Conservation (phyloP, 2,797 vertebrate genomes). For the Thalassophryne amazonica region DNA sequence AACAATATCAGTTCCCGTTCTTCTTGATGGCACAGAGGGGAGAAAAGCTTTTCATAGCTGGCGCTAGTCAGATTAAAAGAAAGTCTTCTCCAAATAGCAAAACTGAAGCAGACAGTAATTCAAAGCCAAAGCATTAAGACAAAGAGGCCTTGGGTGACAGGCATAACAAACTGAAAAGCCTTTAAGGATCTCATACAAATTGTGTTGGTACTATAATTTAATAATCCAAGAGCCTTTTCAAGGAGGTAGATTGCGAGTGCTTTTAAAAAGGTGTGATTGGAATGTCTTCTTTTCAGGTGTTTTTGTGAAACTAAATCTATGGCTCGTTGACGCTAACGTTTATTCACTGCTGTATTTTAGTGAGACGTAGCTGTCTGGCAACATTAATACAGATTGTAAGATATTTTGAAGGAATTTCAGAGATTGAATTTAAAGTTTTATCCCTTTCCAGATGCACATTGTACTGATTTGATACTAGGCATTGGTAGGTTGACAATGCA, state of each 20-base stretch:
- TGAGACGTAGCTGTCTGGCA: too few species aligned
- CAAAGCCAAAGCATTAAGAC: slow-evolving; percentile 45
- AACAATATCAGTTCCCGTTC: slow-evolving; percentile 68
- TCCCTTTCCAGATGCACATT: too few species aligned
- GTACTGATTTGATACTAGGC: too few species aligned
- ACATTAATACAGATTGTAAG: too few species aligned
- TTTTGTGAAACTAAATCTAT: too few species aligned
- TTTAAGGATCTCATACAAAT: not conserved
- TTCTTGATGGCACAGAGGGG: slow-evolving; percentile 35
- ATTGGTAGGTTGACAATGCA: too few species aligned
- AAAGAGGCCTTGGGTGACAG: slow-evolving; percentile 10
- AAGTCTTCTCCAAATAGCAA: slow-evolving; percentile 45
- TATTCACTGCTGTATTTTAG: too few species aligned
- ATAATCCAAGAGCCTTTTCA: not conserved
- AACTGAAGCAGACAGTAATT: slow-evolving; percentile 56
- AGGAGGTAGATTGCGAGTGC: not conserved
- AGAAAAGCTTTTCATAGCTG: slow-evolving; percentile 34
- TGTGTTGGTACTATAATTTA: not conserved
- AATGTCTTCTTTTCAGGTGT: not conserved
- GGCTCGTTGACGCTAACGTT: too few species aligned
- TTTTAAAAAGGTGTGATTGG: not conserved
- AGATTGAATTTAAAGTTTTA: too few species aligned
- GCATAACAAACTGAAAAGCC: not conserved
- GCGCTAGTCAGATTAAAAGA: slow-evolving; percentile 41
- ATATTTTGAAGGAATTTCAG: too few species aligned